Evolutionary conservation across 2,113 vertebrate genomes (phyloP).

Genomic region (Dromiciops gliroides): DNA sequence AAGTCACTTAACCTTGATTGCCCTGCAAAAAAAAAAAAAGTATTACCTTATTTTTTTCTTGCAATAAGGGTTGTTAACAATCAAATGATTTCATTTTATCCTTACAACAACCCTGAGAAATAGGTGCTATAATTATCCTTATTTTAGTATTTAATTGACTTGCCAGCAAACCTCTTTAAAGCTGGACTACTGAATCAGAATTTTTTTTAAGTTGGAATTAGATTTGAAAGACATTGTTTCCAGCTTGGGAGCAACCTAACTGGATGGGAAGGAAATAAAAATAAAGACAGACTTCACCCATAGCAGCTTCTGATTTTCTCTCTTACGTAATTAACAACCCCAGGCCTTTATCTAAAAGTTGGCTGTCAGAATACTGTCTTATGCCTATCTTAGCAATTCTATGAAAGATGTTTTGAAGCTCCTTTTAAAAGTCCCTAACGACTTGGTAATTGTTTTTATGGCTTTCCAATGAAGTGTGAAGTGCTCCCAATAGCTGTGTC

Average conservation of each 20-base stretch:
- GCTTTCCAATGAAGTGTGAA: neutral
- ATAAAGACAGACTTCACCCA: neutral
- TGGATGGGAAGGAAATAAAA: neutral
- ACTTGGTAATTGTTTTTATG: conserved; percentile 4
- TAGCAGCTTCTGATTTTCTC: neutral
- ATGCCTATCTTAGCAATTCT: neutral
- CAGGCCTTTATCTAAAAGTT: neutral
- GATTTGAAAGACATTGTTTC: neutral
- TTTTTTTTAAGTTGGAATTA: neutral
- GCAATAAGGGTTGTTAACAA: neutral
- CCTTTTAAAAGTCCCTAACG: neutral
- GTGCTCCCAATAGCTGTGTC: conserved; percentile 1
- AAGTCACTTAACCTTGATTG: no score
- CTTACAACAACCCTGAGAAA: neutral
- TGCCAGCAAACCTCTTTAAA: neutral
- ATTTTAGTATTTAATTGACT: neutral
- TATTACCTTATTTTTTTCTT: neutral
- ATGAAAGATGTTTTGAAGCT: neutral
- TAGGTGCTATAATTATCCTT: neutral
- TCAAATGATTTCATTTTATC: neutral
- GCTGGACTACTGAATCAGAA: neutral
- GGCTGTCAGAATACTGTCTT: conserved; percentile 4
- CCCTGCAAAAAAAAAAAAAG: no score
- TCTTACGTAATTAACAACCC: neutral
- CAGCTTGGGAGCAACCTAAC: neutral